Evolutionary conservation across 2,113 vertebrate species (phyloP).

Genomic region (Pelecanus crispus): DNA sequence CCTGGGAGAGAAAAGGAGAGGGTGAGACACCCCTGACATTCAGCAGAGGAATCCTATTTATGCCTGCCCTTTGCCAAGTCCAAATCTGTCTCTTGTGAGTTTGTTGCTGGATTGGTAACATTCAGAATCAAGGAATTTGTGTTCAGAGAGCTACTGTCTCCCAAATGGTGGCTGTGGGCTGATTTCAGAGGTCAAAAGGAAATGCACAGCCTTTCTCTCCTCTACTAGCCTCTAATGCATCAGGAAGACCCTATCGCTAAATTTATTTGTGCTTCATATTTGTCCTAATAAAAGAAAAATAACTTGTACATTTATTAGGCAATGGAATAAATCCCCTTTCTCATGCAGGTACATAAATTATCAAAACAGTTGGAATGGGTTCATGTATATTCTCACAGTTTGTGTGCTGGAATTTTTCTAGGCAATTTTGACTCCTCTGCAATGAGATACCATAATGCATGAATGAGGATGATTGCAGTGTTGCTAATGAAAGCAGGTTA

Average conservation of each 20-base stretch:
- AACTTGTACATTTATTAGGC: neutral
- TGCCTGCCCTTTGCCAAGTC: constrained; percentile 18
- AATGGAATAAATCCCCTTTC: neutral
- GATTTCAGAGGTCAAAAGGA: neutral
- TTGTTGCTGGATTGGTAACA: neutral
- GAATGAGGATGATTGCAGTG: neutral
- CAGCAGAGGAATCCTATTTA: constrained; percentile 3
- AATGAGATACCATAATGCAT: neutral
- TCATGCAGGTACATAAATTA: neutral
- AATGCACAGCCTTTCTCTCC: neutral
- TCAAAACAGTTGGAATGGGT: neutral
- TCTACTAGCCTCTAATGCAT: neutral
- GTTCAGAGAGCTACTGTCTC: neutral
- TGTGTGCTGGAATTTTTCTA: neutral
- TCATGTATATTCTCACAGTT: neutral
- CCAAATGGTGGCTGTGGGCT: neutral
- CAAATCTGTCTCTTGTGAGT: neutral
- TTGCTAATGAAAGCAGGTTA: neutral
- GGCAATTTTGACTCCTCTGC: neutral
- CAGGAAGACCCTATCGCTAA: neutral
- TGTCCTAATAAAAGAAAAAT: neutral
- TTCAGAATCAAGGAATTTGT: neutral
- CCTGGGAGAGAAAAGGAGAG: neutral
- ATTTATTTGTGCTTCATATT: neutral
- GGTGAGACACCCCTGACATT: neutral